Base-by-base conservation (phyloP, 2,113 vertebrate genomes). In the Crotophaga sulcirostris region DNA sequence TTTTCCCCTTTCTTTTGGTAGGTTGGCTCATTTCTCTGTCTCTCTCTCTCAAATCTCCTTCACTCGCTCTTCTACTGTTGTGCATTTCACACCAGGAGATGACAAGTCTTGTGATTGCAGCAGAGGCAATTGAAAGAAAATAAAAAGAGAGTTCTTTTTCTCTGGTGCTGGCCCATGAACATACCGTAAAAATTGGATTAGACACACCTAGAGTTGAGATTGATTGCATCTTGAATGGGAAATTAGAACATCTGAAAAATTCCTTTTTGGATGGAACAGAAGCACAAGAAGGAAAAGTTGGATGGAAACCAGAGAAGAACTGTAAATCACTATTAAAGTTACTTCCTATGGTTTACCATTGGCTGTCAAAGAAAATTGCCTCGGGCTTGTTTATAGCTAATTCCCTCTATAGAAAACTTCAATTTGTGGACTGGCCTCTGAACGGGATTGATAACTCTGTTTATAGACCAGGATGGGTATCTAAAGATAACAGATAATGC, bases 211-310 rank as follows among this genome's bases (percentile, higher is more conserved):
- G 96, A 94, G 89, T 96, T 95, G 95, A 94, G 92, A 97, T 96
- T 96, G 96, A 98, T 97, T 97, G 96, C 93, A 97, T 96, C 97
- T 97, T 96, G 96, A 97, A 96, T 97, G 96, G 97, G 96, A 97
- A 97, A 97, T 97, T 94, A 97, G 97, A 98, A 93, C 94, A 97
- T 95, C 94, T 97, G 96, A 96, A 97, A 97, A 97, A 97, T 97
- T 96, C 96, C 79, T 87, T 96, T 97, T 96, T 95, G 95, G 90
- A 95, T 96, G 86, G 91, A 96, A 87, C 91, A 96, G 95, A 77
- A 97, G 94, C 89, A 88, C 85, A 90, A 96, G 96, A 97, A 97
- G 95, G 97, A 97, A 95, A 97, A 97, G 93, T 96, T 98, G 97
- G 97, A 96, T 97, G 96, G 97, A 98, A 97, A 98, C 95, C 91